These are phyloP conservation scores for Urocyon cinereoargenteus DNA, from an alignment of 2,797 vertebrate species.

Conservation along the genomic window DNA sequence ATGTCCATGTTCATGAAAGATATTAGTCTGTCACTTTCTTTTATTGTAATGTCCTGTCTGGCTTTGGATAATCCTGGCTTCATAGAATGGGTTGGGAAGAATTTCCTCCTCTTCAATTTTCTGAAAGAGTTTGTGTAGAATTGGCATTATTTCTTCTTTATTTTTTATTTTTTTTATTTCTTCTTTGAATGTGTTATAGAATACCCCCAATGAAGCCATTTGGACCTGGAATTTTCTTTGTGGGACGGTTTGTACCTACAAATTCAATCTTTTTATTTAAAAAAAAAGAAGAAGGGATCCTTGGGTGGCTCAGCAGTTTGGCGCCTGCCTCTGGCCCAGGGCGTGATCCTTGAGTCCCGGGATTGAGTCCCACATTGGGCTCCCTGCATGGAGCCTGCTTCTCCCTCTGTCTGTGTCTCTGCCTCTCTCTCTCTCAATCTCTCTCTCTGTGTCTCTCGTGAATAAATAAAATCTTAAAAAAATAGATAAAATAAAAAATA, in stretches of 20 bases:
- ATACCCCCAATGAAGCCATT: background rate
- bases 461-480: too few species aligned
- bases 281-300: background rate
- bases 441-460: too few species aligned
- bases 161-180: conserved; percentile 27
- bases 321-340: too few species aligned
- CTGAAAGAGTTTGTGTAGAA: background rate
- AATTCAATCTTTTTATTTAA: background rate
- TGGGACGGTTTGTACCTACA: background rate
- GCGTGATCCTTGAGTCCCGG: too few species aligned
- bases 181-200: background rate
- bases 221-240: background rate
- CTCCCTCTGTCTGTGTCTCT: too few species aligned
- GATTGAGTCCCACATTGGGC: too few species aligned
- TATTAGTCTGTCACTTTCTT: background rate
- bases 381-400: too few species aligned
- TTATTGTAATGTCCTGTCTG: background rate
- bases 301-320: too few species aligned
- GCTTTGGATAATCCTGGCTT: background rate
- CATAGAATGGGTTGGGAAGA: background rate
- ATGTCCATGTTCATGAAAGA: background rate
- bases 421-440: too few species aligned
- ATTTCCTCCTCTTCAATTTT: background rate
- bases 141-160: conserved; percentile 21
- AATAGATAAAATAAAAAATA: too few species aligned